These are phyloP conservation scores for Taenioides sp. DNA, from an alignment of 2,797 vertebrate species.

Conservation along the genomic window DNA sequence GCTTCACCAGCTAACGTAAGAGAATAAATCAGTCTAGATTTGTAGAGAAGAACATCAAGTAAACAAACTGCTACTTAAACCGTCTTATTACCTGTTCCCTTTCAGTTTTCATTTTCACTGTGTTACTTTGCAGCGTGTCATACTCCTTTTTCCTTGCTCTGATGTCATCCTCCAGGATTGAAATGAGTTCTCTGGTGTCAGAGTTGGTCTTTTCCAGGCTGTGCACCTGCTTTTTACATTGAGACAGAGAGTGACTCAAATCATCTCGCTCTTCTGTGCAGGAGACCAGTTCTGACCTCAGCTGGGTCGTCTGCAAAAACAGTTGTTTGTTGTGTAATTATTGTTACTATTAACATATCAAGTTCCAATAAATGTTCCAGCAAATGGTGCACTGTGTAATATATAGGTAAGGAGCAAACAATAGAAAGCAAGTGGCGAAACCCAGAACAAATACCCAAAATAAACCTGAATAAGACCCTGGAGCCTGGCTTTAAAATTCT, in stretches of 20 bases:
- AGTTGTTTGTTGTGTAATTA: background rate
- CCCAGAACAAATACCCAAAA: background rate
- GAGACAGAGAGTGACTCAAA: constrained; percentile 68
- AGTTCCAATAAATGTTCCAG: no score
- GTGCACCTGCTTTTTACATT: constrained; percentile 74
- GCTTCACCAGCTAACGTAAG: constrained; percentile 60
- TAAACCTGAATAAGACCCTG: background rate
- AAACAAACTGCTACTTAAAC: background rate
- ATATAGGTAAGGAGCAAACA: no score
- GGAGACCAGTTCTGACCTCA: constrained; percentile 76
- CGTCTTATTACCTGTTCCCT: constrained; percentile 59
- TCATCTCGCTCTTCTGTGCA: constrained; percentile 80
- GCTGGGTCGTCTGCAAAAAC: constrained; percentile 60
- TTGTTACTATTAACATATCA: background rate
- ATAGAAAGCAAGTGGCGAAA: no score
- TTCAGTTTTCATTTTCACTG: constrained; percentile 67
- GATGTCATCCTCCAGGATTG: constrained; percentile 79
- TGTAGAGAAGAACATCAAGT: background rate
- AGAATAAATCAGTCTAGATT: background rate
- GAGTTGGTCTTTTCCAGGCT: constrained; percentile 73
- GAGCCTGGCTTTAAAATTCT: background rate
- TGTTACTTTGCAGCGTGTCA: constrained; percentile 62
- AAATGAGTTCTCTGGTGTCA: constrained; percentile 72
- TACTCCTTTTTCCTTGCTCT: constrained; percentile 69
- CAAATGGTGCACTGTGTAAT: no score